Conservation (phyloP, 2,113 vertebrate genomes). For the Mus pahari region DNA sequence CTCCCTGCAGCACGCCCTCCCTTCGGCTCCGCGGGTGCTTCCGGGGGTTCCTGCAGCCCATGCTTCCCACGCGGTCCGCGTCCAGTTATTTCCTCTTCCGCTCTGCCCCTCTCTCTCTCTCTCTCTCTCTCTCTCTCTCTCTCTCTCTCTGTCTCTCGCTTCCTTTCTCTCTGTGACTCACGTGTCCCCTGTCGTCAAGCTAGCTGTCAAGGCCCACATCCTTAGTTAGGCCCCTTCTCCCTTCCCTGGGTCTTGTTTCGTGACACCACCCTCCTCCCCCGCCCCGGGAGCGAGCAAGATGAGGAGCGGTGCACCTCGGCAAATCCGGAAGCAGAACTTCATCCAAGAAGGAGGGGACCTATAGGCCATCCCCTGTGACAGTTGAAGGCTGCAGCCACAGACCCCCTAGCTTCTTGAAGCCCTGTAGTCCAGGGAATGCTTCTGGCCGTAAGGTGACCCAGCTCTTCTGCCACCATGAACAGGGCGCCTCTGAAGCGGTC, state of each 20-base stretch:
- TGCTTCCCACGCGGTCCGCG: neutral
- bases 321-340: slow-evolving; percentile 33
- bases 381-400: neutral
- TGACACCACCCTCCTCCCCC: neutral
- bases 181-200: neutral
- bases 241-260: neutral
- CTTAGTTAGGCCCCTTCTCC: neutral
- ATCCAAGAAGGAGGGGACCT: neutral
- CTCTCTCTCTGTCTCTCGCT: no score
- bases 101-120: neutral
- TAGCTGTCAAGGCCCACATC: neutral
- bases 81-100: no score
- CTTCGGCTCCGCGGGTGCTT: no score
- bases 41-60: neutral
- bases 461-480: slow-evolving; percentile 87
- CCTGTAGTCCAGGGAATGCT: neutral
- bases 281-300: neutral
- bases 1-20: neutral
- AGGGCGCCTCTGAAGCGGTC: slow-evolving; percentile 92
- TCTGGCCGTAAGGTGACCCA: neutral
- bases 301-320: neutral
- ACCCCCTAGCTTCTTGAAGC: neutral
- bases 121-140: no score
- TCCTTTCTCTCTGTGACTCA: neutral
- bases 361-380: neutral